A percentile compares a stretch with the other conserved stretches of the same genome.
Conservation (phyloP, 2,888 invertebrate genomes). For the Geophilus truncorum region DNA sequence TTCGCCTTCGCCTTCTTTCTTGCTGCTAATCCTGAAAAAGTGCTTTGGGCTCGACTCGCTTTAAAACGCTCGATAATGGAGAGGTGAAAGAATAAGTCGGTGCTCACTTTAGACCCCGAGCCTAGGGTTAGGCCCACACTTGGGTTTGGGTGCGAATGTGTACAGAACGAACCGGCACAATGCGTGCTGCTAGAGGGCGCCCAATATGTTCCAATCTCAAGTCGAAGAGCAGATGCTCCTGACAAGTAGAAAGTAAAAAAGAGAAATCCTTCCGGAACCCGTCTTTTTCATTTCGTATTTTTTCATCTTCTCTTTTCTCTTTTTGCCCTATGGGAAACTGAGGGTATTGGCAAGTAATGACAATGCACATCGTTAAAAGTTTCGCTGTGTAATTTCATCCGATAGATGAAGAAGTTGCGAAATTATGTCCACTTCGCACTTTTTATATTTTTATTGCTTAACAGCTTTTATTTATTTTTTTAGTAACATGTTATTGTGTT, state of each 20-base stretch:
- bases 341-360: neutral
- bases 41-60: neutral
- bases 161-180: neutral
- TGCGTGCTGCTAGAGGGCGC: neutral
- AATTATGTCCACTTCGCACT: neutral
- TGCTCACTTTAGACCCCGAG: neutral
- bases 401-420: neutral
- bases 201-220: neutral
- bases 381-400: neutral
- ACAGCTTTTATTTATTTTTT: too few species aligned
- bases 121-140: neutral
- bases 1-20: neutral
- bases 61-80: neutral
- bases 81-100: neutral
- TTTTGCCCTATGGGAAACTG: neutral
- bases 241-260: neutral
- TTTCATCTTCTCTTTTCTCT: neutral
- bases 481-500: too few species aligned
- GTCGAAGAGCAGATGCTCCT: neutral
- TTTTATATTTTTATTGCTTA: neutral
- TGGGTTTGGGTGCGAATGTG: neutral
- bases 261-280: neutral
- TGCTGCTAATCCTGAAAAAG: neutral
- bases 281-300: neutral
- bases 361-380: neutral